These are phyloP conservation scores for Sebastolobus alascanus DNA, from an alignment of 2,797 vertebrate genomes.

Conservation along the genomic window DNA sequence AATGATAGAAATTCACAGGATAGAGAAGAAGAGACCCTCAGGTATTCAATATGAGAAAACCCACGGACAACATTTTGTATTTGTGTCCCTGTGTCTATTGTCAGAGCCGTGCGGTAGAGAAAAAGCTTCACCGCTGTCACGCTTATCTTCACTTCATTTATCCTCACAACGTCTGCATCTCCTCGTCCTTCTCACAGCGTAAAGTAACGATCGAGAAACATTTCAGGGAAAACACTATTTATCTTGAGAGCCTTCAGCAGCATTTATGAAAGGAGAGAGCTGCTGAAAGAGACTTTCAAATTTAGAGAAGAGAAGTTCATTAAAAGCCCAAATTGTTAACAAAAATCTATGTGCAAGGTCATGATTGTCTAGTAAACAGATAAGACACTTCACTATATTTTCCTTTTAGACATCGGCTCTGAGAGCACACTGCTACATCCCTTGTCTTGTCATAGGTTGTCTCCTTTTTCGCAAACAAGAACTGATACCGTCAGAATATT, in stretches of 20 bases:
- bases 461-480: neutral
- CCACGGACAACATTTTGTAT: neutral
- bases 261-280: neutral
- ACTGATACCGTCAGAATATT: rapidly evolving
- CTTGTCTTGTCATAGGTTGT: neutral
- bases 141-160: conserved; percentile 6
- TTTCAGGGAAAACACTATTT: neutral
- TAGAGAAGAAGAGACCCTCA: neutral
- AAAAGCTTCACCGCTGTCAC: neutral
- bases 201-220: neutral
- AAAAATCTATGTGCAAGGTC: neutral
- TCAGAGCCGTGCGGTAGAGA: neutral
- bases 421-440: neutral
- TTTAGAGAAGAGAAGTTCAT: neutral
- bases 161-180: neutral
- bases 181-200: neutral
- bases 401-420: neutral
- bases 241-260: neutral
- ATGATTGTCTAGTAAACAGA: neutral
- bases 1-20: too few relatives aligned
- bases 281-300: neutral
- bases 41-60: neutral
- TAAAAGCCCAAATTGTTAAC: neutral
- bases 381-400: neutral
- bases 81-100: conserved; percentile 10